phyloP scores from a whole-genome alignment of 2,888 invertebrate species.

The Tenthredo distinguenda region DNA sequence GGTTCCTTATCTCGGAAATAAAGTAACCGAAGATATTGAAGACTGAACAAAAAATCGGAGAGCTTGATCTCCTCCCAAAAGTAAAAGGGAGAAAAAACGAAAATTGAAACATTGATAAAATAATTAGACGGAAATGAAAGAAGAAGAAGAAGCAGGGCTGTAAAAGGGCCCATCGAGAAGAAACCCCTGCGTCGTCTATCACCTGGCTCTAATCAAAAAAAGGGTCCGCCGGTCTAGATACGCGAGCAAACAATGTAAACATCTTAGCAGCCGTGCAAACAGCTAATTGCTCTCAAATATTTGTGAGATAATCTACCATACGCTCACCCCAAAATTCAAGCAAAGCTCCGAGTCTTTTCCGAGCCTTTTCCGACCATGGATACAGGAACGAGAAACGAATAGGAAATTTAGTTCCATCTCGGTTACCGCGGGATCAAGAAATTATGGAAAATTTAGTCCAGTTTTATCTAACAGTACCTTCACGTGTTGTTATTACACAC shows the following conservation, averaged over 20 bases:
- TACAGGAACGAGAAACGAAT: too few species aligned
- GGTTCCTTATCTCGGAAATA: background rate
- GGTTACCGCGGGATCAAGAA: background rate
- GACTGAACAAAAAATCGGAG: background rate
- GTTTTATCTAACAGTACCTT: background rate
- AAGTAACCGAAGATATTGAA: background rate
- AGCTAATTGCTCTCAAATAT: constrained; percentile 76
- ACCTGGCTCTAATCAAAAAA: constrained; percentile 32
- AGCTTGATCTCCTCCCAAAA: background rate
- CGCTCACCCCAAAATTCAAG: constrained; percentile 19
- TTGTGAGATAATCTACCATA: constrained; percentile 71
- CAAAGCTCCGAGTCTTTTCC: background rate
- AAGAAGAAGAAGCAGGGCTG: background rate
- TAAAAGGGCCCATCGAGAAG: constrained; percentile 27
- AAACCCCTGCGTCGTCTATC: background rate
- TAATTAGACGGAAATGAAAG: background rate
- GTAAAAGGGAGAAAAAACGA: background rate
- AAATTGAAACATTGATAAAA: constrained; percentile 17
- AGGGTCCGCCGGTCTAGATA: constrained; percentile 70
- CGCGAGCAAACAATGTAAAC: constrained; percentile 70
- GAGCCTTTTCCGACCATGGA: too few species aligned
- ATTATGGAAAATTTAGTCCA: background rate
- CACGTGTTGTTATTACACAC: background rate
- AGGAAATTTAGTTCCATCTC: too few species aligned
- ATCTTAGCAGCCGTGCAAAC: constrained; percentile 70